Conservation (phyloP, 2,888 invertebrate genomes). For the Archaeoteleia sp. region DNA sequence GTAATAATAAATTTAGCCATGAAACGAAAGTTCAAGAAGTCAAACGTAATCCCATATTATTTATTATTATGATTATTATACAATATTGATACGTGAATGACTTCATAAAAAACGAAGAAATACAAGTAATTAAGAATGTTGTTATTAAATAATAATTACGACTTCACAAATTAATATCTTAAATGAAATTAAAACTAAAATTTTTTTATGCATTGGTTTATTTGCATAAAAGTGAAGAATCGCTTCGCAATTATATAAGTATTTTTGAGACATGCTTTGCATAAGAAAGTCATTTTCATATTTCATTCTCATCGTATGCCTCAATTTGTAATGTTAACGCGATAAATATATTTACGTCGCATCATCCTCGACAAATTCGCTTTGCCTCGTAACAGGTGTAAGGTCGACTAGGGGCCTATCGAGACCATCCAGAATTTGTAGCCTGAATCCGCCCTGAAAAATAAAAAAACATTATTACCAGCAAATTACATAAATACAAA, state of each 20-base stretch:
- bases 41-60: constrained; percentile 25
- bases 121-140: constrained; percentile 19
- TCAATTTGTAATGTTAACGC: constrained; percentile 4
- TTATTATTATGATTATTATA: constrained; percentile 24
- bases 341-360: constrained; percentile 81
- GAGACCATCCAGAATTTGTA: constrained; percentile 89
- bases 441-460: constrained; percentile 90
- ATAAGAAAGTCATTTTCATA: background rate
- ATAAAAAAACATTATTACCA: no score
- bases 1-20: background rate
- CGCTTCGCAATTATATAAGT: no score
- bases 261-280: no score
- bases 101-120: no score
- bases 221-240: no score
- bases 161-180: no score
- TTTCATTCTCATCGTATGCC: background rate
- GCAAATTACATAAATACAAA: no score
- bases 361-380: constrained; percentile 88
- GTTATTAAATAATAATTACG: constrained; percentile 25
- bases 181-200: no score
- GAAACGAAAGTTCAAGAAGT: constrained; percentile 27
- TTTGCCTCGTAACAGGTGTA: constrained; percentile 87
- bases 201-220: no score
- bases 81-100: constrained; percentile 28
- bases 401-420: constrained; percentile 90